A percentile compares a stretch with the other conserved stretches of the same genome.
These are phyloP conservation scores for Microchrysa polita DNA, from an alignment of 2,888 invertebrate species.

Conservation along the genomic window DNA sequence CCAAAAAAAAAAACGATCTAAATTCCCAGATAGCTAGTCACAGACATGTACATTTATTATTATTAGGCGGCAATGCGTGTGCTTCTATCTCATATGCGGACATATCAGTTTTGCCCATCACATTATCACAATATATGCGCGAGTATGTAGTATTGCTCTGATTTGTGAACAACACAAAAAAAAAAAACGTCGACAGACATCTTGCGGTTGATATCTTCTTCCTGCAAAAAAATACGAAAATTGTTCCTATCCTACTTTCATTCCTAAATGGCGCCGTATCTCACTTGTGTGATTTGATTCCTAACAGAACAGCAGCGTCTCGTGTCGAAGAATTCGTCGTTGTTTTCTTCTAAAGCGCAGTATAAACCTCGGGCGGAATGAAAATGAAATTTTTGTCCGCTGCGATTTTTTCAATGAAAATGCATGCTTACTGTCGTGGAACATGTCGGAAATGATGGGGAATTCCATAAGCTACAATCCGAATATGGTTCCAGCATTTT, in stretches of 20 bases:
- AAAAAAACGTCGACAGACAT: slow-evolving; percentile 2
- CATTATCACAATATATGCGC: not conserved
- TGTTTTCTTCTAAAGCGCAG: too few relatives aligned
- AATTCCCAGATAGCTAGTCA: not conserved
- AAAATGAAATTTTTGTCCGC: too few relatives aligned
- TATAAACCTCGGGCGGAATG: too few relatives aligned
- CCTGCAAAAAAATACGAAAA: too few relatives aligned
- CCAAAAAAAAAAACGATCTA: too few relatives aligned
- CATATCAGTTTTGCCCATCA: slow-evolving; percentile 4
- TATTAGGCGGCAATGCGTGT: not conserved
- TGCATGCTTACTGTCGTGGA: too few relatives aligned
- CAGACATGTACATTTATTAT: not conserved
- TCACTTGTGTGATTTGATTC: slow-evolving; percentile 32
- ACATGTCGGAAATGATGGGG: too few relatives aligned
- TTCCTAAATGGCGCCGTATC: slow-evolving; percentile 43
- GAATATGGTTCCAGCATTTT: too few relatives aligned
- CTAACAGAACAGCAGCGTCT: not conserved
- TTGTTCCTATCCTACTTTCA: slow-evolving; percentile 41
- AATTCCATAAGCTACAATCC: too few relatives aligned
- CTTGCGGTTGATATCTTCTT: not conserved
- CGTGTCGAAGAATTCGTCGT: not conserved
- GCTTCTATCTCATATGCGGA: too few relatives aligned
- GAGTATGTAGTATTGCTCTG: not conserved
- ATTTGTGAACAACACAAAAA: not conserved
- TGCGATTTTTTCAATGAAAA: too few relatives aligned